Evolutionary conservation across 2,888 invertebrate species (phyloP), one percentile per base, ranked within the genome.

Genomic region (Coecobrya sp.): DNA sequence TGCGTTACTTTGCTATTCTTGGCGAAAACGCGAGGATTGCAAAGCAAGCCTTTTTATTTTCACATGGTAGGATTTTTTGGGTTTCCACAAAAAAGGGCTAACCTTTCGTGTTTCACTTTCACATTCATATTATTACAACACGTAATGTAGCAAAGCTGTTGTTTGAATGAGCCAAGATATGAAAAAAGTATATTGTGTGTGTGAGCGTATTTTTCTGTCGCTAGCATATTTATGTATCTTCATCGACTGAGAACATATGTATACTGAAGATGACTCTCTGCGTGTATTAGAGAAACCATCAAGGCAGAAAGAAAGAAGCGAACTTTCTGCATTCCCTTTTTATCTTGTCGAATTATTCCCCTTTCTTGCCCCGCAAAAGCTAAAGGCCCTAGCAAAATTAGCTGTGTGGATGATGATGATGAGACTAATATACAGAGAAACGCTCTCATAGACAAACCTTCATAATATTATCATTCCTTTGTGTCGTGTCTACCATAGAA

Each of bases 251-350:
- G 11, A 52, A 52, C 11, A 36, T 36, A 36, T 7, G 7, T 36
- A 52, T 52, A 10, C 5, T 11, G 52, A 52, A 3, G 52, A 52
- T 52, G 52, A 52, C 52, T 52, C 52, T 52, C 7, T 36, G 36
- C 7, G 52, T 52, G 16, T 52, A 52, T 52, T 52, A 52, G 59
- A 62, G 59, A 19, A 22, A 19, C 27, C 7, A 65, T 27, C 65
- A 65, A 1, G 19, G 25, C 25, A 25, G 11, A 65, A 65, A 65
- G 27, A 16, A 59, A 59, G 22, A 36, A 27, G 22, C 25, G 5
- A 65, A 65, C 11, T 65, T 65, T 27, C 27, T 65, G 19, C 65
- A 65, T 65, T 65, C n/a, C 13, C 27, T 65, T 65, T 65, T 65
- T 13, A 65, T 65, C 65, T 65, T 27, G 27, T 25, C 25, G 65